Base-by-base conservation (phyloP, 2,113 vertebrate species). In the Morone chrysops region DNA sequence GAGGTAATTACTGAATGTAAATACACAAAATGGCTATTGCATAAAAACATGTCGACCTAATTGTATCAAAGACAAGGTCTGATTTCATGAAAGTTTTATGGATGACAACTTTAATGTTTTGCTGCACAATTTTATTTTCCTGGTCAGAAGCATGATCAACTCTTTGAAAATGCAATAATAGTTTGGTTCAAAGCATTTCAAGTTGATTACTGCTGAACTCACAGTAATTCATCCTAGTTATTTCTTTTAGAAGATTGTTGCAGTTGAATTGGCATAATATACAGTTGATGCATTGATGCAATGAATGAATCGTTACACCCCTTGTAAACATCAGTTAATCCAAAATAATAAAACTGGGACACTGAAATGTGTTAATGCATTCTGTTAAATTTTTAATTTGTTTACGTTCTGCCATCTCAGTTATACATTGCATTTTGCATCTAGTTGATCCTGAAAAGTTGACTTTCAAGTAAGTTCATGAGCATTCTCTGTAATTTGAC, bases 301-400 rank as follows among this genome's bases (percentile, higher is more conserved):
- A 13, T 53, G 22, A 62, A 70, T 70, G 36, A 59, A 59, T 66
- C 14, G 38, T 84, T 47, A 48, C 67, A 66, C 22, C 54, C n/a
- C 59, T 48, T 56, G 56, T 70, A 89, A 79, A 67, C 77, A 78
- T 56, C 75, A 76, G 16, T 81, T 70, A 71, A 61, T 75, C 51
- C 65, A 63, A 69, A 70, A 60, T 71, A 62, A 84, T 75, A 78
- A 78, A 86, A 78, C 1, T 0, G 20, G 73, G 40, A 78, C 75
- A 84, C 40, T 80, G 74, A 82, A 82, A 67, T 70, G 61, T 81
- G 53, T 61, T 68, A 65, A 79, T 75, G 70, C 9, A 63, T 66
- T 85, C 57, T 51, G 70, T 83, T 80, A 43, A 73, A 80, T 73
- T 76, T 80, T 78, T 13, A 68, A 70, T 83, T 77, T 69, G 65